Base-by-base conservation (phyloP, 2,888 invertebrate genomes). In the Pterobdella sp. region DNA sequence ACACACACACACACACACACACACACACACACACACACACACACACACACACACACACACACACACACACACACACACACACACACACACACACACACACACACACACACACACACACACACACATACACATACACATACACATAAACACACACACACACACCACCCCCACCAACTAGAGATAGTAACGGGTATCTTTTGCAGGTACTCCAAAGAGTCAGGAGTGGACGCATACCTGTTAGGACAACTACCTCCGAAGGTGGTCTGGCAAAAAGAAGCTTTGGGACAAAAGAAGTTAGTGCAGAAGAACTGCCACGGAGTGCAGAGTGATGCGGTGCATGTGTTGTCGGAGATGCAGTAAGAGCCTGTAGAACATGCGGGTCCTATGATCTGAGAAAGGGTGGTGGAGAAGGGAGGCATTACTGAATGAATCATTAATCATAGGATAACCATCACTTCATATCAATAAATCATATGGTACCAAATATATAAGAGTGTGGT, bases 311-410 rank as follows among this genome's bases (percentile, higher is more conserved):
- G 49, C 3, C 56, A 64, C 31, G 56, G 26, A 3, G 7, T n/a
- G 71, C 73, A 70, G n/a, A 65, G 10, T 18, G 63, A 1, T 32
- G 29, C 35, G 10, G n/a, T 26, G 56, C 74, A 74, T 4, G 18
- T 26, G 49, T 71, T 71, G 29, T 36, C 42, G 1, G 34, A 66
- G 34, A 34, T 26, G 74, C 74, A 74, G 31, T 74, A 74, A 0
- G 34, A 1, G 31, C n/a, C 56, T 36, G 72, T 35, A n/a, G 72
- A 65, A n/a, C 72, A 72, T 26, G 66, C n/a, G 32, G 72, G 63
- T 32, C 10, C 36, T 7, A 72, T 18, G 10, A 72, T 29, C 72
- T 72, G 71, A 34, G 36, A 22, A 37, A 18, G 32, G 14, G 60
- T 56, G 7, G 60, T 56, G 42, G 42, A 18, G 42, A 14, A 42